Base-by-base conservation (phyloP, 2,797 vertebrate species). In the Tokudaia muenninki region DNA sequence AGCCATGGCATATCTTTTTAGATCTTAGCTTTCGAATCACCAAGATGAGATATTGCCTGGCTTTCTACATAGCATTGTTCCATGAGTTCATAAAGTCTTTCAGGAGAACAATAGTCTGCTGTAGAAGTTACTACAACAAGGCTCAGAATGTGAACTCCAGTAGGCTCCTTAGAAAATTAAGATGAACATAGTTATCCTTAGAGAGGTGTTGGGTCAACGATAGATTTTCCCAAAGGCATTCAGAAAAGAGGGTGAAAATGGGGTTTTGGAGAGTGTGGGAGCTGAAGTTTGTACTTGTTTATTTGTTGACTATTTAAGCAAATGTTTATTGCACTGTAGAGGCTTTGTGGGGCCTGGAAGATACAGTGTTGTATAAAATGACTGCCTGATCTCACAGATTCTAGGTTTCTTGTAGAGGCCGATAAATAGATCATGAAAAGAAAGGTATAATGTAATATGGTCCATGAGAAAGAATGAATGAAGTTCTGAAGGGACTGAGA, bases 121-220 rank as follows among this genome's bases (percentile, higher is more conserved):
- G 0, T 41, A 55, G 4, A 4, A 79, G 12, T 34, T 75, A 6
- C 57, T 50, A 6, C 17, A 11, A 0, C 44, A 80, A 72, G 2
- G 1, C 59, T 84, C 50, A 19, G 10, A 0, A 26, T 14, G 41
- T 17, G 89, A 89, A 44, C 16, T 4, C 34, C 67, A 57, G 50
- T 14, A 10, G n/a, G 22, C 24, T 90, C 14, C 19, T 5, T 86
- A 41, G 80, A 80, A 31, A 82, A 34, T 11, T 21, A 34, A 65
- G 63, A 44, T n/a, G 34, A 52, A 74, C 0, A 0, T 12, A 24
- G 12, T 17, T 44, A 4, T 21, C 9, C 6, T 3, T 63, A 31
- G 59, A 50, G 44, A 75, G 29, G 52, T 37, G 17, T n/a, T 9
- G 13, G 8, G 31, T 41, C 50, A 87, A 14, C 13, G 47, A 37